Conservation (phyloP, 1,140 invertebrate genomes). For the Lordiphosa collinella region DNA sequence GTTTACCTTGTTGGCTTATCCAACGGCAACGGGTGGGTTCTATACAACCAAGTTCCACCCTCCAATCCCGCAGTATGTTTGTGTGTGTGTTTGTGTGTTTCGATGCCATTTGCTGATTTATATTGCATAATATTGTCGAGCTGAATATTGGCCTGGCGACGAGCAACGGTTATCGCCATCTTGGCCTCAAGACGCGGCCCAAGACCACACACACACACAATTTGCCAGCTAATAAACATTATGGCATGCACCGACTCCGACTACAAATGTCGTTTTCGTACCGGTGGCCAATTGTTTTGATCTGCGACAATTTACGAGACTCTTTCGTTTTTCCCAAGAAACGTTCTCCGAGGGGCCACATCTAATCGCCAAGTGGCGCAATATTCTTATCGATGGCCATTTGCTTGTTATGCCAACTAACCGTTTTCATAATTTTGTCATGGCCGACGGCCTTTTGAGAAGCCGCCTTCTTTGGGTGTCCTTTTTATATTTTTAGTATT, state of each 20-base stretch:
- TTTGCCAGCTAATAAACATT: constrained; percentile 69
- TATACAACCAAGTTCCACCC: not conserved
- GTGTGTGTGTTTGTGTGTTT: constrained; percentile 10
- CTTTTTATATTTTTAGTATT: constrained; percentile 3
- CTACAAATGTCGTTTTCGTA: constrained; percentile 1
- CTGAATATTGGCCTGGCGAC: constrained; percentile 46
- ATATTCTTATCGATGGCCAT: constrained; percentile 36
- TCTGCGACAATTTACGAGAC: constrained; percentile 61
- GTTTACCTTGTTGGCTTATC: constrained; percentile 29
- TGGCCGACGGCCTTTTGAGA: constrained; percentile 14
- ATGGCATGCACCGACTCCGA: constrained; percentile 39
- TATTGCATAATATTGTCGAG: constrained; percentile 70
- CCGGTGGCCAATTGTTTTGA: constrained; percentile 61
- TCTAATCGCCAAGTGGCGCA: constrained; percentile 47
- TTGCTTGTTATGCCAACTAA: constrained; percentile 44
- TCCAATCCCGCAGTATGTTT: constrained; percentile 6
- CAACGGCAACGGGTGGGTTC: constrained; percentile 1
- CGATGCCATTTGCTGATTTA: constrained; percentile 73
- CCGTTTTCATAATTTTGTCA: constrained; percentile 55
- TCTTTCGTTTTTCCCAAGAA: constrained; percentile 22
- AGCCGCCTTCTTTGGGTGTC: constrained; percentile 22
- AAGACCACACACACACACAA: constrained; percentile 25
- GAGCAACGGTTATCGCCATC: constrained; percentile 37
- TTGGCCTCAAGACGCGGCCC: constrained; percentile 11
- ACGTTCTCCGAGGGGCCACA: constrained; percentile 25